Percentiles rank a stretch among this genome's conserved stretches.
Evolutionary conservation across 2,797 vertebrate species (phyloP).

Genomic region (Anomalospiza imberbis): DNA sequence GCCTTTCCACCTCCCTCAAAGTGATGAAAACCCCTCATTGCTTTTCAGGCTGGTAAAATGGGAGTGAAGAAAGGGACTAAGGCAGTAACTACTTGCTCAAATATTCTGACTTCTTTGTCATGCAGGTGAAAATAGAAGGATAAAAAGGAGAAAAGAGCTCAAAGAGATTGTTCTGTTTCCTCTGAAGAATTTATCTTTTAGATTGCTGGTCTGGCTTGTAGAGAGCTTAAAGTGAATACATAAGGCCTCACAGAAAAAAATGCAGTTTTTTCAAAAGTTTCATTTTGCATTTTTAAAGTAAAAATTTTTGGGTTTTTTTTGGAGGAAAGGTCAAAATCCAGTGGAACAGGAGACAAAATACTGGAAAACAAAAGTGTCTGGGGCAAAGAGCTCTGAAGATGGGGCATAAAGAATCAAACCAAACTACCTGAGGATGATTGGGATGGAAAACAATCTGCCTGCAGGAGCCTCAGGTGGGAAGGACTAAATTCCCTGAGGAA

Average conservation of each 20-base stretch:
- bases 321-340: not conserved
- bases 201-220: not conserved
- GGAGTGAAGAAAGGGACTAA: not conserved
- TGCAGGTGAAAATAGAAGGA: not conserved
- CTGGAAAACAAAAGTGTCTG: not conserved
- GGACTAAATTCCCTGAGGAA: not conserved
- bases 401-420: not conserved
- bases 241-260: not conserved
- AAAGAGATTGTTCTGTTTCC: not conserved
- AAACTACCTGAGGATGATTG: not conserved
- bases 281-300: not conserved
- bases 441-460: not conserved
- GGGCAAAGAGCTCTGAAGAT: not conserved
- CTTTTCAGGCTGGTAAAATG: not conserved
- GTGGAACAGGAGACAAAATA: not conserved
- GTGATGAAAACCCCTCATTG: not conserved
- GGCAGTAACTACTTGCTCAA: not conserved
- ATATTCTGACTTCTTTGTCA: conserved; percentile 5
- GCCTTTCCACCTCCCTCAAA: not conserved
- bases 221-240: not conserved
- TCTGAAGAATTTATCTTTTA: not conserved
- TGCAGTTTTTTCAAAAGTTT: not conserved
- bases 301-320: not conserved
- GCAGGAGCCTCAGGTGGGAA: not conserved
- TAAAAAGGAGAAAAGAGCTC: not conserved